Evolutionary conservation across 35 echinoderm and acorn worm genomes (phyloP), one percentile per base, ranked within the genome.

Genomic region (Apostichopus californicus): DNA sequence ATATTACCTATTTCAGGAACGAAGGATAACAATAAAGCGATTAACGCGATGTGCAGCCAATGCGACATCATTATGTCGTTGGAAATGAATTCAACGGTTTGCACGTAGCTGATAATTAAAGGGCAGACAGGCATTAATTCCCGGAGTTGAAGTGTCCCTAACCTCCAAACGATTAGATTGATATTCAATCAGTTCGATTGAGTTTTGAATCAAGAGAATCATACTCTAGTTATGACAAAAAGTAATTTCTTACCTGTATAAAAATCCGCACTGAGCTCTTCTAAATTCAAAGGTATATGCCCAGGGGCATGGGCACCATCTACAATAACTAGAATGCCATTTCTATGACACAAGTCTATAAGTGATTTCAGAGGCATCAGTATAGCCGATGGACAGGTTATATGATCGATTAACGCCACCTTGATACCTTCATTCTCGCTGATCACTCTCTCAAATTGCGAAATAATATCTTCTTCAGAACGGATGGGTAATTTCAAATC

Each of bases 241-340:
- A 61, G 58, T 9, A 61, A 61, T 1, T 52, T 92, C 93, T 91
- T 5, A 94, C 93, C 93, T 53, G 73, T 78, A 86, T 91, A 91
- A 23, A 78, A 94, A 73, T 94, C 93, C 52, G 93, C 93, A n/a
- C 24, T 68, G 2, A 94, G 60, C 5, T 94, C 89, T 17, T 90
- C 87, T 21, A 94, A 23, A 8, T 91, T 77, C 7, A 94, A 80
- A 6, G 54, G 87, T 52, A 94, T 17, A 8, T 94, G 93, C 5
- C 93, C 93, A 34, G 93, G 93, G 54, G 93, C 80, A 86, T 94
- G 93, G 18, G 93, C 93, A 25, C 88, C 93, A 77, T 94, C 93
- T 28, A 94, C 79, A 77, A 94, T 18, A 9, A 71, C 64, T 25
- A 84, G 24, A 14, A 94, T 86, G 7, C 89, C 93, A 13, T 88